Base-by-base conservation (phyloP, 2,797 vertebrate species). In the Artibeus lituratus region DNA sequence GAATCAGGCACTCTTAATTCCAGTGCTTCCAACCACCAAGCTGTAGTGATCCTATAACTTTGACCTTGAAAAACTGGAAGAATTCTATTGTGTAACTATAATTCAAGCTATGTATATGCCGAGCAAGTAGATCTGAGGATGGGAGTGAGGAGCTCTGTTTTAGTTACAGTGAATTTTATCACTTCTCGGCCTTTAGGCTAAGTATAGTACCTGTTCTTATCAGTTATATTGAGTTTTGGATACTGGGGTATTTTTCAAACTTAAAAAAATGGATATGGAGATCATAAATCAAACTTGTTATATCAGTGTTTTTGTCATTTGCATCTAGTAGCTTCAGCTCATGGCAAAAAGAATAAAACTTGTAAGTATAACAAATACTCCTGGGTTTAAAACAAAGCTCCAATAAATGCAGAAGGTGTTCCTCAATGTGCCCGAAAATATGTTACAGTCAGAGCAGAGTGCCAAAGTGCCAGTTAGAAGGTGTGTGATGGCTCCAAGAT, bases 371-470 rank as follows among this genome's bases (percentile, higher is more conserved):
- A 83, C 18, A 95, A 90, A 57, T 80, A 87, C 80, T 73, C 12
- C 15, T 94, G 32, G 14, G 11, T 83, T 76, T 93, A 67, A 94
- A 94, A 57, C 72, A 53, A 84, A 95, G 26, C 44, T 94, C 84
- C 53, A 59, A 42, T 67, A 74, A 81, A 73, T 77, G 76, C 19
- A 44, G 37, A 81, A 59, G 59, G 11, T 91, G 12, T 72, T 94
- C 91, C 62, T 94, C n/a, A 29, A 29, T 74, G 24, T 76, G 18
- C 74, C 32, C 85, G 82, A 82, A 97, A 81, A 69, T 57, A 62
- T 2, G 16, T 77, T 69, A 57, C 76, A 21, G 16, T 94, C 81
- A 84, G 35, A 87, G 12, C 57, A 77, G 32, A 84, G 42, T 49
- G 15, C 49, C 76, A 81, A 76, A 74, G 86, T 55, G 7, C 83